Evolutionary conservation across 2,797 vertebrate genomes (phyloP), one percentile per base, ranked within the genome.

Genomic region (Channallabes apus): DNA sequence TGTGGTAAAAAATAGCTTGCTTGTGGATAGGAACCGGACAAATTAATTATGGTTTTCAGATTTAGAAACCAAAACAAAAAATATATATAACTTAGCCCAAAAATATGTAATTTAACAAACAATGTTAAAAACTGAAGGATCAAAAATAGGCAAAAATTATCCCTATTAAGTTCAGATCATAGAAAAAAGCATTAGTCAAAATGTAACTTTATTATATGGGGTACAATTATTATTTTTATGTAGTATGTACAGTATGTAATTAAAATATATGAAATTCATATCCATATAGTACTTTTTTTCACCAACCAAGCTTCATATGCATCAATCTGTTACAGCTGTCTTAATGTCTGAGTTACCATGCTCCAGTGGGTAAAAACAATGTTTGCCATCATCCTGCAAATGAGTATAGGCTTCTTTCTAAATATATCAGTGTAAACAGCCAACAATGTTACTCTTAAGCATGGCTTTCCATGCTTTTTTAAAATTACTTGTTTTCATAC

Each of bases 331-430:
- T 41, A 69, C 20, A 56, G 59, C 56, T 82, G 65, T 72, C 71
- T 64, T 75, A 64, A 68, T 54, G 69, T 68, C 41, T 76, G 80
- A 82, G 86, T 83, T 87, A 82, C 68, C 80, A 72, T 84, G n/a
- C 58, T 80, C 80, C n/a, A 51, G 82, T 82, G 86, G 86, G 82
- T 86, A 79, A 87, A 86, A 86, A 84, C 82, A 84, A 86, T 83
- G 69, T 85, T 86, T 83, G 65, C 80, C 54, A 32, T 67, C 80
- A 35, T 56, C 58, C 61, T 69, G 85, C 82, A 84, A 89, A 89
- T 85, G 64, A 78, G 80, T 46, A 71, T 79, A 51, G 82, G 32
- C 75, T 75, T 85, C 64, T 85, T 72, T 85, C 82, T 85, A 85
- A 84, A 89, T 89, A 77, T 64, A 85, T 80, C 11, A 54, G 18